Evolutionary conservation across 2,113 vertebrate genomes (phyloP), one percentile per base, ranked within the genome.

Genomic region (Mirza zaza): DNA sequence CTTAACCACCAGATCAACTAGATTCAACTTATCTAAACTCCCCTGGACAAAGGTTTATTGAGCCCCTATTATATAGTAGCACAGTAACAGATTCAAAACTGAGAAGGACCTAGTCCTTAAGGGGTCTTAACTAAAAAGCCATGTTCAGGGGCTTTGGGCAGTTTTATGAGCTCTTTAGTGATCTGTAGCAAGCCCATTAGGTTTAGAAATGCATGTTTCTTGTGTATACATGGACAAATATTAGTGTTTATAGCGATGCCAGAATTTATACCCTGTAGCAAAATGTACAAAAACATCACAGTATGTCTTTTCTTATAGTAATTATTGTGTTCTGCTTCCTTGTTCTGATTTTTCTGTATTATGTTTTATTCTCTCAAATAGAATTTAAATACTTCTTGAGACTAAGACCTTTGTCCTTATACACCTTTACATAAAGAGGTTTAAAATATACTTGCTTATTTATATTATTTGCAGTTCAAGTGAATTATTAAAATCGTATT

Each of bases 201-300:
- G 32, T 39, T 84, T 90, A 71, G 18, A 92, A 95, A 85, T 93
- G 23, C 4, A 77, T 2, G 75, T 91, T 48, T 97, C 36, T 90
- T 96, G 10, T 82, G 52, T 59, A n/a, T 91, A 63, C 2, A 20
- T 68, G 34, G 18, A 65, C 27, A 90, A 25, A 75, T 8, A 76
- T 82, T 81, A 75, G 42, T 83, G 59, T 84, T 42, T 84, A 48
- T 42, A 75, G n/a, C 5, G 84, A 36, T 77, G 7, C 4, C 15
- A 67, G 25, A 79, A n/a, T 92, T 45, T 67, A 48, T 27, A 25
- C 6, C 59, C 14, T 84, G 20, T 1, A 80, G 13, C 20, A 77
- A 83, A 87, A 90, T 76, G 39, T 8, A 76, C 13, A 79, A 77
- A 90, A 96, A 48, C 20, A 67, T 1, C 1, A 94, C 2, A 45